phyloP scores from a whole-genome alignment of 2,888 invertebrate genomes.

The Drosophila prolongata region DNA sequence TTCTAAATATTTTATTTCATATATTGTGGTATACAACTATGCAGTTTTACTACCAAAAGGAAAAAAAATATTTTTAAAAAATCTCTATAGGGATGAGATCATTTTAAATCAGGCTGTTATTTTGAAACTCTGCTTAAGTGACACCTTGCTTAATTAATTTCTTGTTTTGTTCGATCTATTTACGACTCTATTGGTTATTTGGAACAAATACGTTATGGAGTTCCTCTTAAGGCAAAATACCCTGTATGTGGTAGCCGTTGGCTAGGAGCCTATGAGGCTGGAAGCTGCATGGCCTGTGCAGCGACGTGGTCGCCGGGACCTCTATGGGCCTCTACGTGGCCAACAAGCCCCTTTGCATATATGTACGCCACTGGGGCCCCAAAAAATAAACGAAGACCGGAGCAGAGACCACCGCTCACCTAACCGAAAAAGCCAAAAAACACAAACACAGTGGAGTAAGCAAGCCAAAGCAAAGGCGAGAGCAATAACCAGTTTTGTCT shows the following conservation, averaged over 20 bases:
- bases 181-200: no score
- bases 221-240: not conserved
- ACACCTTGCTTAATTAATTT: no score
- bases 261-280: conserved; percentile 25
- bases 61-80: no score
- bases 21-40: no score
- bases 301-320: conserved; percentile 53
- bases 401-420: conserved; percentile 57
- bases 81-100: no score
- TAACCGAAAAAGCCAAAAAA: conserved; percentile 53
- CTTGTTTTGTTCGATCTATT: not conserved
- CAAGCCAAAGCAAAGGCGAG: conserved; percentile 61
- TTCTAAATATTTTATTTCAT: no score
- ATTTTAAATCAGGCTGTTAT: not conserved
- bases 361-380: conserved; percentile 65
- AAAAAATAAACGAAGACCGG: conserved; percentile 21
- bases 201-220: no score
- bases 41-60: no score
- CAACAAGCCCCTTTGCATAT: conserved; percentile 72
- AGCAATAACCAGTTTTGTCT: conserved; percentile 82
- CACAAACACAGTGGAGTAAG: conserved; percentile 38
- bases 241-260: conserved; percentile 38
- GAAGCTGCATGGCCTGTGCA: conserved; percentile 37
- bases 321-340: conserved; percentile 34
- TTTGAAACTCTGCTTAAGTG: not conserved